Conservation (phyloP, 1,140 invertebrate species). For the Holcopasites calliopsidis region DNA sequence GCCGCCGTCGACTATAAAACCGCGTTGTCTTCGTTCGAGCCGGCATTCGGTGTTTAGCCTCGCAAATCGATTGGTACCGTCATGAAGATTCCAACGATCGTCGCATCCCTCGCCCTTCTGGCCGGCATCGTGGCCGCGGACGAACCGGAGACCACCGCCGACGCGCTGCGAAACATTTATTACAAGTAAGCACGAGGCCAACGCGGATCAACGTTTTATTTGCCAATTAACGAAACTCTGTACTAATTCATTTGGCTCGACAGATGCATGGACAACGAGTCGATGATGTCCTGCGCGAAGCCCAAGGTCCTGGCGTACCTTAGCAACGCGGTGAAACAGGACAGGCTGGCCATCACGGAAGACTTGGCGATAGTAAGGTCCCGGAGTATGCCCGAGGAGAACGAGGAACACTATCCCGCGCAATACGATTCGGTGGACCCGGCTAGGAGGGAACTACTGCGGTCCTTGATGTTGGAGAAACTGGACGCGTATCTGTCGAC, state of each 20-base stretch:
- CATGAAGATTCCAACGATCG: slow-evolving; percentile 69
- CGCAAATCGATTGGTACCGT: slow-evolving; percentile 64
- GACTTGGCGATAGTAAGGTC: slow-evolving; percentile 86
- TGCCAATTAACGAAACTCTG: not conserved
- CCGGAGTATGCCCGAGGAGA: slow-evolving; percentile 78
- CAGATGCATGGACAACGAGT: slow-evolving; percentile 74
- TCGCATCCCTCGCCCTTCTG: slow-evolving; percentile 62
- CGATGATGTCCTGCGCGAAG: slow-evolving; percentile 83
- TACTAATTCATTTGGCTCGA: slow-evolving; percentile 5
- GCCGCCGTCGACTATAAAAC: slow-evolving; percentile 75
- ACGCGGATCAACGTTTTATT: not conserved
- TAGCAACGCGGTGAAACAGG: slow-evolving; percentile 83
- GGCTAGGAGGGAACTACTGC: slow-evolving; percentile 67
- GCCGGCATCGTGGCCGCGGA: slow-evolving; percentile 57
- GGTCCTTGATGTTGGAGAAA: slow-evolving; percentile 77
- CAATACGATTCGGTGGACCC: slow-evolving; percentile 67
- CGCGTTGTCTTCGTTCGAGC: slow-evolving; percentile 63
- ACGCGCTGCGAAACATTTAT: slow-evolving; percentile 73
- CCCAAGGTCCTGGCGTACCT: slow-evolving; percentile 88
- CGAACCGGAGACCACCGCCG: slow-evolving; percentile 67
- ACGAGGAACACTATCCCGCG: slow-evolving; percentile 64
- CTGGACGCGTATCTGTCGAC: slow-evolving; percentile 76
- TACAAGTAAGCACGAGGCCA: slow-evolving; percentile 66
- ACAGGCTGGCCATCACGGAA: slow-evolving; percentile 86
- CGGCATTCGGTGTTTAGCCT: slow-evolving; percentile 77